These are phyloP conservation scores for Sorex maritimensis DNA, from an alignment of 2,797 vertebrate genomes.

Conservation along the genomic window DNA sequence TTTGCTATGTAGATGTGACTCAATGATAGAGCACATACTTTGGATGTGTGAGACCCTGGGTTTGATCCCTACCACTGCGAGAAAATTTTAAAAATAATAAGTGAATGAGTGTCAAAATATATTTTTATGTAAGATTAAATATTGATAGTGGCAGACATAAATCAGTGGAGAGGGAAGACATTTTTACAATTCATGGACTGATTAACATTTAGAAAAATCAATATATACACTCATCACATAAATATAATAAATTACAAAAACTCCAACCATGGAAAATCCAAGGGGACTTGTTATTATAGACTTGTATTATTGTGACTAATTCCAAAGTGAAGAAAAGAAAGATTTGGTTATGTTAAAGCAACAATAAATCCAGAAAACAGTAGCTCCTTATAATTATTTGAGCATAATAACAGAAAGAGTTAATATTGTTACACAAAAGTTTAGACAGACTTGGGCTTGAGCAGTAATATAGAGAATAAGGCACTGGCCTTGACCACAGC, in stretches of 20 bases:
- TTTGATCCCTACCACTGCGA: no score
- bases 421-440: neutral
- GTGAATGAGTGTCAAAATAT: neutral
- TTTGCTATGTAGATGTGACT: neutral
- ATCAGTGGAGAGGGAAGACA: slow-evolving; percentile 29
- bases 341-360: slow-evolving; percentile 68
- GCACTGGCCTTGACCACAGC: no score
- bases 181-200: slow-evolving; percentile 18
- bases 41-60: no score
- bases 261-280: slow-evolving; percentile 3
- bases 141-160: slow-evolving; percentile 56
- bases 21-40: no score
- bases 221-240: neutral
- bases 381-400: slow-evolving; percentile 50
- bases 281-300: slow-evolving; percentile 50
- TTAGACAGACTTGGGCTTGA: neutral
- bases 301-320: slow-evolving; percentile 48
- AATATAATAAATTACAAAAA: slow-evolving; percentile 53
- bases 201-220: slow-evolving; percentile 60
- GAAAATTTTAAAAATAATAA: neutral
- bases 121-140: slow-evolving; percentile 58
- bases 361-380: slow-evolving; percentile 45
- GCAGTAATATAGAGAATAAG: no score
- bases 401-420: slow-evolving; percentile 37
- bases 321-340: slow-evolving; percentile 63